Conservation (phyloP, 2,888 invertebrate species). For the Chloroclysta siterata region DNA sequence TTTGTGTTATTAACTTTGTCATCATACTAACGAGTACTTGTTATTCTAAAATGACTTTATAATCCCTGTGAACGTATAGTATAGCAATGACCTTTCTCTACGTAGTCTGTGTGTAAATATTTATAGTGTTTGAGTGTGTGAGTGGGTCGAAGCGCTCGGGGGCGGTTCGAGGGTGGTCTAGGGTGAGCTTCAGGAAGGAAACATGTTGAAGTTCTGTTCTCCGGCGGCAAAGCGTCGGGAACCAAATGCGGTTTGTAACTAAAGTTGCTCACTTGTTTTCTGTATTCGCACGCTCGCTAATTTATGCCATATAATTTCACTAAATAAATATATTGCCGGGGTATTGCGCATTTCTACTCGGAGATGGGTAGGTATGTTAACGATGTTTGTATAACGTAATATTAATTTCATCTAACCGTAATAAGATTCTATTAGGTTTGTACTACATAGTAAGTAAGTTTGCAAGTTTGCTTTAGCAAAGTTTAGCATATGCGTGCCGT, state of each 20-base stretch:
- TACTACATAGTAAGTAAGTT: not conserved
- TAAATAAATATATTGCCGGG: constrained; percentile 28
- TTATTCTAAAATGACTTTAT: constrained; percentile 42
- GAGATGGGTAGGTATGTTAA: constrained; percentile 15
- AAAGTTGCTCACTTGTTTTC: constrained; percentile 48
- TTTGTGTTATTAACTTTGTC: constrained; percentile 47
- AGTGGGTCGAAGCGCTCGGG: constrained; percentile 44
- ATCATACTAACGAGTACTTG: constrained; percentile 45
- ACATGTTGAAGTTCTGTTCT: constrained; percentile 87
- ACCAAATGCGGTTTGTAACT: constrained; percentile 76
- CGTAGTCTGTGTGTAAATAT: constrained; percentile 46
- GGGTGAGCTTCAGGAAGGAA: constrained; percentile 61
- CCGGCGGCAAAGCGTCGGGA: constrained; percentile 83
- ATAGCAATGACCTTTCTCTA: constrained; percentile 50
- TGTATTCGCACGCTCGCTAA: constrained; percentile 33
- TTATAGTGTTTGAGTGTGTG: constrained; percentile 43
- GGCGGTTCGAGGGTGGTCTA: constrained; percentile 48
- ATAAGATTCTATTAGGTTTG: constrained; percentile 2
- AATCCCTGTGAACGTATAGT: constrained; percentile 30
- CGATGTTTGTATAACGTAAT: constrained; percentile 22
- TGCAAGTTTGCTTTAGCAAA: constrained; percentile 2
- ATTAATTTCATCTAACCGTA: constrained; percentile 4
- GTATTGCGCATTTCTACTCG: constrained; percentile 17
- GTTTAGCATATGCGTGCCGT: not conserved
- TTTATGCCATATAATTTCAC: constrained; percentile 41